phyloP scores from a whole-genome alignment of 53 echinoderm and acorn worm species.

The Patiria pectinifera region DNA sequence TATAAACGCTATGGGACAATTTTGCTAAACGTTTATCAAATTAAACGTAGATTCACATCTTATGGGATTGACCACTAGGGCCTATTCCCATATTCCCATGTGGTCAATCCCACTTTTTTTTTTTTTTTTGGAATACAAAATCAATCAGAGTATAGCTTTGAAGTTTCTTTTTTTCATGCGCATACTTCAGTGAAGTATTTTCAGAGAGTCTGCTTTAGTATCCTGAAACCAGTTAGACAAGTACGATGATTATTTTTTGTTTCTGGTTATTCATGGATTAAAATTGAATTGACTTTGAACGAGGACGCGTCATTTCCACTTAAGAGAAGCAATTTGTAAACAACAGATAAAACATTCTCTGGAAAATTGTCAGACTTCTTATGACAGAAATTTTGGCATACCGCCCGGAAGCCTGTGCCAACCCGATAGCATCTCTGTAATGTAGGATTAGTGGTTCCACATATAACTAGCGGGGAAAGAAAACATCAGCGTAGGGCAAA shows the following conservation, averaged over 20 bases:
- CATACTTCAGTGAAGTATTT: background rate
- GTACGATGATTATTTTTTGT: background rate
- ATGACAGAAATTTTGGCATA: constrained; percentile 8
- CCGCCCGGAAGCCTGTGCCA: background rate
- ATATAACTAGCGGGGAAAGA: constrained; percentile 18
- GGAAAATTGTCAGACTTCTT: background rate
- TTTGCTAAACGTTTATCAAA: too few species aligned
- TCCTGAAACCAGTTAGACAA: background rate
- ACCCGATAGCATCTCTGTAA: background rate
- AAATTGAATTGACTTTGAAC: background rate
- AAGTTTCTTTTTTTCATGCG: too few species aligned
- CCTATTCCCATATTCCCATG: too few species aligned
- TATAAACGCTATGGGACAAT: too few species aligned
- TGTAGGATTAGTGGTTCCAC: background rate
- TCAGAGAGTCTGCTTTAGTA: background rate
- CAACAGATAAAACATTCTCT: constrained; percentile 2
- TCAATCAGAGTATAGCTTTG: too few species aligned
- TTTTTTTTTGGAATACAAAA: too few species aligned
- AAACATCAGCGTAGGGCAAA: constrained; percentile 25
- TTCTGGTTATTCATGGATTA: background rate
- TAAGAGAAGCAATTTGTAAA: constrained; percentile 16
- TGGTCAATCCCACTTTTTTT: too few species aligned
- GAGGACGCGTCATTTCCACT: constrained; percentile 18
- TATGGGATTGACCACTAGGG: too few species aligned
- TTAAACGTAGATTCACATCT: too few species aligned